These are phyloP conservation scores for Cyprinodon tularosa DNA, from an alignment of 2,113 vertebrate genomes.

Conservation along the genomic window DNA sequence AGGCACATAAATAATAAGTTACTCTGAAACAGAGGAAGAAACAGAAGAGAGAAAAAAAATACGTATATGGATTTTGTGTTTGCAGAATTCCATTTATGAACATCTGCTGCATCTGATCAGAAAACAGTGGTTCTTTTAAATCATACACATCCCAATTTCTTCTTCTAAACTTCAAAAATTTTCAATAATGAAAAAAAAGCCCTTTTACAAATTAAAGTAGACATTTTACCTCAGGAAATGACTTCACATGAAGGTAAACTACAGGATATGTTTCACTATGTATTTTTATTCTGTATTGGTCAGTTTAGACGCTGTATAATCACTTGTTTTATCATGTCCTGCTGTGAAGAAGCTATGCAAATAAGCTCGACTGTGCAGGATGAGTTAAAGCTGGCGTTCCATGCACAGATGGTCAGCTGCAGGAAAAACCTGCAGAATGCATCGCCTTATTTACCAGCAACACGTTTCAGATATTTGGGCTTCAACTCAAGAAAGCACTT, in stretches of 20 bases:
- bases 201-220: not conserved
- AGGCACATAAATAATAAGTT: not conserved
- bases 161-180: not conserved
- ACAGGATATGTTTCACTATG: not conserved
- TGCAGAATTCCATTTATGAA: not conserved
- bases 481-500: not conserved
- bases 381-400: not conserved
- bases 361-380: slow-evolving; percentile 13
- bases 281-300: not conserved
- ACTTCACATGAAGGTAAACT: not conserved
- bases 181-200: not conserved
- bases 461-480: not conserved
- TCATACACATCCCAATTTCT: not conserved
- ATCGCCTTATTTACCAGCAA: not conserved
- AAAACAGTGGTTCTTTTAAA: no score
- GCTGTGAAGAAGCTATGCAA: slow-evolving; percentile 38
- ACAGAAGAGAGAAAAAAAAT: not conserved
- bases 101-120: not conserved
- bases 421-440: not conserved
- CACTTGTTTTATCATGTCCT: slow-evolving; percentile 13
- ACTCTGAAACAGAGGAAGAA: not conserved
- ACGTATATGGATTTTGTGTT: not conserved
- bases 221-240: not conserved
- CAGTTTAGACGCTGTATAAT: slow-evolving; percentile 1
- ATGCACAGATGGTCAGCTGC: not conserved